These are phyloP conservation scores for Tupaia tana DNA, from an alignment of 2,113 vertebrate genomes.

Conservation along the genomic window DNA sequence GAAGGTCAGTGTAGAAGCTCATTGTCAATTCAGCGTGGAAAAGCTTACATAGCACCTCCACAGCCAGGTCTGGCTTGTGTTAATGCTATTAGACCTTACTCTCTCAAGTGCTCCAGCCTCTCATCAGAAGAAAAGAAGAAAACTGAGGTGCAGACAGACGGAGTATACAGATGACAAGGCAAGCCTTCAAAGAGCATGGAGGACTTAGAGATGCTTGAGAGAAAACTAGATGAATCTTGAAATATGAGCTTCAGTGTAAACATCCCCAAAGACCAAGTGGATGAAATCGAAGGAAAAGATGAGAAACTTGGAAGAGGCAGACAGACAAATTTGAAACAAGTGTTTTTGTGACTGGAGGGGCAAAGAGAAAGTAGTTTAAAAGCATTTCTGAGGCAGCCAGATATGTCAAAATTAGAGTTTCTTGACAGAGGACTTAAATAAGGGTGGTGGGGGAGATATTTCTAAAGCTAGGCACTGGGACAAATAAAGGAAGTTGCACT, in stretches of 20 bases:
- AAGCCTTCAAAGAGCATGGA: slow-evolving; percentile 43
- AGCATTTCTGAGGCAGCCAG: slow-evolving; percentile 68
- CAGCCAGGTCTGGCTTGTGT: slow-evolving; percentile 59
- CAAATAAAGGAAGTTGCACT: slow-evolving; percentile 46
- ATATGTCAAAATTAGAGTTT: slow-evolving; percentile 64
- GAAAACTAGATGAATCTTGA: slow-evolving; percentile 76
- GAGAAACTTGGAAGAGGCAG: slow-evolving; percentile 74
- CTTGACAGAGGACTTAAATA: slow-evolving; percentile 59
- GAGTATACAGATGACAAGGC: slow-evolving; percentile 70
- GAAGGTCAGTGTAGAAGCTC: slow-evolving; percentile 54
- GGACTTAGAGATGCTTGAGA: slow-evolving; percentile 67
- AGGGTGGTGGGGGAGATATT: background rate
- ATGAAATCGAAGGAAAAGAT: slow-evolving; percentile 76
- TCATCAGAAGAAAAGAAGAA: slow-evolving; percentile 42
- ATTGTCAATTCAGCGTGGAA: slow-evolving; percentile 62
- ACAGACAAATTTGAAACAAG: slow-evolving; percentile 82
- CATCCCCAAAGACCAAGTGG: slow-evolving; percentile 73
- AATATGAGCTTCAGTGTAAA: slow-evolving; percentile 74
- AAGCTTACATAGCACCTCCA: slow-evolving; percentile 60
- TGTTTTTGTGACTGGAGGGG: slow-evolving; percentile 66
- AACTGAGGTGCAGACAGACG: slow-evolving; percentile 72
- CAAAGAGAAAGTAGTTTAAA: slow-evolving; percentile 53
- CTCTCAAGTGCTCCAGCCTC: slow-evolving; percentile 26
- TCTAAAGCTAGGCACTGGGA: slow-evolving; percentile 25
- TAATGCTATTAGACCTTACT: slow-evolving; percentile 17